phyloP scores from a whole-genome alignment of 2,797 vertebrate species.

The Anguilla marmorata region DNA sequence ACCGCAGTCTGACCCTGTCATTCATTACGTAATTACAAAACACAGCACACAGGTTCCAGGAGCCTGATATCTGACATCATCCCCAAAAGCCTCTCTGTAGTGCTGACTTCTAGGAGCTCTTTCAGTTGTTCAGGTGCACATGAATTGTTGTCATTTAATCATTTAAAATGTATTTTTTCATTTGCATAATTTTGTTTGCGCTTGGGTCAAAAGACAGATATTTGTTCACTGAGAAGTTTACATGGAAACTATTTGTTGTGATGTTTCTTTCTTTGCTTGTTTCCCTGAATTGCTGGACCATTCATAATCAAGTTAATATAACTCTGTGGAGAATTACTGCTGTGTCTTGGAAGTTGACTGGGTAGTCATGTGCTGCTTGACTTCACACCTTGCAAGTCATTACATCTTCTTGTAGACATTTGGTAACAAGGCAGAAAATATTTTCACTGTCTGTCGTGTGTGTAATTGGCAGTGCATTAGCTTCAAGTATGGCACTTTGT shows the following conservation, averaged over 20 bases:
- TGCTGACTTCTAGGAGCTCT: background rate
- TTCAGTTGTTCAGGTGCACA: background rate
- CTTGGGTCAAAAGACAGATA: background rate
- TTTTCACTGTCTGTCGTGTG: background rate
- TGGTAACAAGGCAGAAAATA: background rate
- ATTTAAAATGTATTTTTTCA: background rate
- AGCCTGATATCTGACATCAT: background rate
- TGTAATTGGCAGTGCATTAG: slow-evolving; percentile 13
- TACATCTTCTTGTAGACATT: background rate
- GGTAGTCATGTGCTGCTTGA: background rate
- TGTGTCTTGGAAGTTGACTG: background rate
- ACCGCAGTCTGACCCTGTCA: slow-evolving; percentile 17
- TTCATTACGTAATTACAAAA: slow-evolving; percentile 11
- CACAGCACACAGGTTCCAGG: background rate
- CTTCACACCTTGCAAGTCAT: background rate
- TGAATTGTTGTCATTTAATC: background rate
- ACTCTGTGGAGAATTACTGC: background rate
- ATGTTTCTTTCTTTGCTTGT: background rate
- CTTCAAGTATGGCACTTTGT: background rate
- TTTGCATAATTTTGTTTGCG: background rate
- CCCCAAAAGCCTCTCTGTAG: background rate
- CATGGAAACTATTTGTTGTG: background rate
- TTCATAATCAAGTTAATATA: background rate
- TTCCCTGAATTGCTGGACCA: background rate
- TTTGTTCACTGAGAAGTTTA: background rate